Evolutionary conservation across 2,888 invertebrate genomes (phyloP).

Genomic region (Physocephala rufipes): DNA sequence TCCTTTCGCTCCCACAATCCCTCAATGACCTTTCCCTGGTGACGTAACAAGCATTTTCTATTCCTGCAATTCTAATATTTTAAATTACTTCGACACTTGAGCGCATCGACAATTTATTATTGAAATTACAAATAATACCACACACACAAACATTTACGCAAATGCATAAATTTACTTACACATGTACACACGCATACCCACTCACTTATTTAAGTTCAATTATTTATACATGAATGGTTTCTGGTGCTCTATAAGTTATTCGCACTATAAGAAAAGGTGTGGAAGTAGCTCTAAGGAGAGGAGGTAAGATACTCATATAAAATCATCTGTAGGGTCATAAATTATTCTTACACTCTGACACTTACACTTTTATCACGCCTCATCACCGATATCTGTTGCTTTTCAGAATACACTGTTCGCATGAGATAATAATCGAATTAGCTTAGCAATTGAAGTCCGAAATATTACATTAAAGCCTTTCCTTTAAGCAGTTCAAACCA

Average conservation of each 20-base stretch:
- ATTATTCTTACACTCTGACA: conserved; percentile 32
- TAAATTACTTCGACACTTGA: conserved; percentile 49
- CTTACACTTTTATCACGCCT: not conserved
- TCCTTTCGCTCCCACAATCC: too few relatives aligned
- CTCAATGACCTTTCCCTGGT: too few relatives aligned
- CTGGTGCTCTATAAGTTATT: too few relatives aligned
- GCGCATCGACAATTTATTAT: conserved; percentile 46
- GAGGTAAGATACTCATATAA: too few relatives aligned
- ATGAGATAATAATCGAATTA: conserved; percentile 64
- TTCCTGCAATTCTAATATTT: not conserved
- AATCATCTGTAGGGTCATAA: conserved; percentile 24
- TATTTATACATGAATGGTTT: too few relatives aligned
- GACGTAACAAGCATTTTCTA: too few relatives aligned
- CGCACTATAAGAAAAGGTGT: not conserved
- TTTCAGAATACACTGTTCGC: conserved; percentile 45
- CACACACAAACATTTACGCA: conserved; percentile 19
- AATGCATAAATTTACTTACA: too few relatives aligned
- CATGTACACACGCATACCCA: not conserved
- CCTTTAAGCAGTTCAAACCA: too few relatives aligned
- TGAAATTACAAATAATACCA: conserved; percentile 43
- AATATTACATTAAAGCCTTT: conserved; percentile 24
- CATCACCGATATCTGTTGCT: not conserved
- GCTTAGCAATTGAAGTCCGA: conserved; percentile 48
- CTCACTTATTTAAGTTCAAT: not conserved
- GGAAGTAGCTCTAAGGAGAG: too few relatives aligned